Conservation (phyloP, 1,140 invertebrate genomes). For the Drosophila orosa region DNA sequence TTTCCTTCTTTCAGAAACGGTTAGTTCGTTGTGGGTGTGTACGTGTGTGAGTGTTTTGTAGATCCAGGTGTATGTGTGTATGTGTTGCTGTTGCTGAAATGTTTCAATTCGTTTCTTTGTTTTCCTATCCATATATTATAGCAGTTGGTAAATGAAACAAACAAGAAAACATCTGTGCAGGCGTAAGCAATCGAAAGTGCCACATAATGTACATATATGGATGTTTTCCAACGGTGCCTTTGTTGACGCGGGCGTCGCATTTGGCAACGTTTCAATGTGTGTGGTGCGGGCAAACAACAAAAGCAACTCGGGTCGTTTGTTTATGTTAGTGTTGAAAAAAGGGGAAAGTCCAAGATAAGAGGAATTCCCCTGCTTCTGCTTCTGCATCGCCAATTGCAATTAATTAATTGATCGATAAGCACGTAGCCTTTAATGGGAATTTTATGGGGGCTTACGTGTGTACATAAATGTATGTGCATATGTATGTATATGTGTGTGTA, state of each 20-base stretch:
- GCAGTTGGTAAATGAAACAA: constrained; percentile 7
- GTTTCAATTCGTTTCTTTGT: constrained; percentile 37
- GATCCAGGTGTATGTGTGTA: constrained; percentile 9
- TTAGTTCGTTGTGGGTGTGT: constrained; percentile 46
- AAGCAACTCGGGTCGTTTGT: constrained; percentile 9
- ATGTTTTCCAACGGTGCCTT: constrained; percentile 4
- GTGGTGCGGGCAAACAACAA: constrained; percentile 8
- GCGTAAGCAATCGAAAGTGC: constrained; percentile 16
- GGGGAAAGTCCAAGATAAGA: constrained; percentile 29
- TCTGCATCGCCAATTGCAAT: constrained; percentile 15
- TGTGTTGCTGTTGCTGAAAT: constrained; percentile 19
- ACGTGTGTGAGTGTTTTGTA: constrained; percentile 6
- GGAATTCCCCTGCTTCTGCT: constrained; percentile 31
- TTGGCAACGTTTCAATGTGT: constrained; percentile 37
- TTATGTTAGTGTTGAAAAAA: constrained; percentile 45
- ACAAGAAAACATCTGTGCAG: constrained; percentile 28
- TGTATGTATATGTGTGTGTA: not conserved
- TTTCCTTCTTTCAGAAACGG: constrained; percentile 80
- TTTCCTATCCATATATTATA: constrained; percentile 18
- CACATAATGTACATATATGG: constrained; percentile 7
- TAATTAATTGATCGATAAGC: constrained; percentile 38
- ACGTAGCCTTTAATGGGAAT: constrained; percentile 4
- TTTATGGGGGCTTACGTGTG: not conserved
- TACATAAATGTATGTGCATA: not conserved
- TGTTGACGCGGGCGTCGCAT: constrained; percentile 15